Evolutionary conservation across 2,888 invertebrate species (phyloP).

Genomic region (Scaptomyza cyrtandrae): DNA sequence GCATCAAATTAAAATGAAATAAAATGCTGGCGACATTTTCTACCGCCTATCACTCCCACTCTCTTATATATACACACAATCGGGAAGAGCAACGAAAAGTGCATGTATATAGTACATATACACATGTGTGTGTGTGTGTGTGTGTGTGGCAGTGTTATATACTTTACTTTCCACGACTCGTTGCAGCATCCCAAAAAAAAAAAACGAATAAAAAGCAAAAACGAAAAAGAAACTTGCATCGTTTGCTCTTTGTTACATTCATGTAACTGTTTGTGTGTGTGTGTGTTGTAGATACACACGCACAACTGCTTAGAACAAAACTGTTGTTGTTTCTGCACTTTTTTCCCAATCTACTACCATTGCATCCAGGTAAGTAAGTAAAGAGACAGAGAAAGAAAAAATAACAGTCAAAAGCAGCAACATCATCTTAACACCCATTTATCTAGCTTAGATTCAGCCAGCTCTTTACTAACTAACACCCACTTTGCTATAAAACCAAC

Average conservation of each 20-base stretch:
- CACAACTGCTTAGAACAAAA: slow-evolving; percentile 3
- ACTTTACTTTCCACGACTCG: slow-evolving; percentile 13
- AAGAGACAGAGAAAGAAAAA: too few species aligned
- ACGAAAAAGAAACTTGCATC: slow-evolving; percentile 8
- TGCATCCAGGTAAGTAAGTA: neutral
- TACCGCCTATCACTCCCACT: neutral
- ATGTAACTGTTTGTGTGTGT: slow-evolving; percentile 7
- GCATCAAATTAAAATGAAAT: slow-evolving; percentile 68
- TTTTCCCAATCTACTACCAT: neutral
- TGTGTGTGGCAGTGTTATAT: slow-evolving; percentile 23
- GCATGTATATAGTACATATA: neutral
- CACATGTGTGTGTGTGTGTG: neutral
- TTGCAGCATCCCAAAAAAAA: slow-evolving; percentile 45
- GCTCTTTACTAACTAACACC: too few species aligned
- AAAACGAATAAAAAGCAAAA: slow-evolving; percentile 11
- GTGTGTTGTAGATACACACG: slow-evolving; percentile 13
- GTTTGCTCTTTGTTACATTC: slow-evolving; percentile 35
- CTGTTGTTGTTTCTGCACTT: neutral
- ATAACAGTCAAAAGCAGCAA: too few species aligned
- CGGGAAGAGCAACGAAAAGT: slow-evolving; percentile 14
- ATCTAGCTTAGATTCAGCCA: neutral
- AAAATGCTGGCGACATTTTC: slow-evolving; percentile 33
- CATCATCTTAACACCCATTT: neutral
- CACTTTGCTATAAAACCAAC: too few species aligned
- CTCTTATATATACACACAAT: slow-evolving; percentile 8